Evolutionary conservation across 2,888 invertebrate genomes (phyloP).

Genomic region (Myopa testacea): DNA sequence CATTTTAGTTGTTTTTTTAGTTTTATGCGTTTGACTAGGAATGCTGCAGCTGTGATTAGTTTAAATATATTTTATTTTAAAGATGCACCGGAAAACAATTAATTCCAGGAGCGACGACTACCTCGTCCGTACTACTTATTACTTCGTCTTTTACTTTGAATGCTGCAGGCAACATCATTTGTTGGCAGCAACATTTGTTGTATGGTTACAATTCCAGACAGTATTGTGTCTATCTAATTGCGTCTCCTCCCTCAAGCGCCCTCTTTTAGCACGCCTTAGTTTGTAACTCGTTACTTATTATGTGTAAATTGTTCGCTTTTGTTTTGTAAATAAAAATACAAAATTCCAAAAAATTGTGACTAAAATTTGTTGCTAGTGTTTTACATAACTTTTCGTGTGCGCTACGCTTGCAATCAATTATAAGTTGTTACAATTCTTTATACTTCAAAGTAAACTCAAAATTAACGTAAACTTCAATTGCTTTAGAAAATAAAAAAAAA

Average conservation of each 20-base stretch:
- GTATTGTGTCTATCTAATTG: too few species aligned
- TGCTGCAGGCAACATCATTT: too few species aligned
- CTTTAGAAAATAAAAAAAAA: constrained; percentile 23
- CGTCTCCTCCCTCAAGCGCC: too few species aligned
- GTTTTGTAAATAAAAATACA: constrained; percentile 32
- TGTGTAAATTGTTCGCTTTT: constrained; percentile 8
- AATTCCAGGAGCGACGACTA: background rate
- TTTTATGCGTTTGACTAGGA: constrained; percentile 44
- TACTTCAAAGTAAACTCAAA: background rate
- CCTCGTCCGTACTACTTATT: background rate
- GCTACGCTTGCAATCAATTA: constrained; percentile 29
- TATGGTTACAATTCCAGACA: background rate
- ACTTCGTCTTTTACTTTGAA: too few species aligned
- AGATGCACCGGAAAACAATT: background rate
- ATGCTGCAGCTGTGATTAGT: constrained; percentile 42
- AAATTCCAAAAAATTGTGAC: constrained; percentile 28
- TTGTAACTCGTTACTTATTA: background rate
- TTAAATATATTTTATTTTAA: constrained; percentile 13
- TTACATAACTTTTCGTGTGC: constrained; percentile 30
- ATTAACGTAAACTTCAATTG: constrained; percentile 18
- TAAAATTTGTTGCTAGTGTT: constrained; percentile 37
- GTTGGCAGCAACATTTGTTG: too few species aligned
- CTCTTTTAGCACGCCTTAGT: background rate
- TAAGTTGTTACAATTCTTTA: background rate
- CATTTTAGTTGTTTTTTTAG: background rate